Evolutionary conservation across 2,888 invertebrate species (phyloP).

Genomic region (Amiota minor): DNA sequence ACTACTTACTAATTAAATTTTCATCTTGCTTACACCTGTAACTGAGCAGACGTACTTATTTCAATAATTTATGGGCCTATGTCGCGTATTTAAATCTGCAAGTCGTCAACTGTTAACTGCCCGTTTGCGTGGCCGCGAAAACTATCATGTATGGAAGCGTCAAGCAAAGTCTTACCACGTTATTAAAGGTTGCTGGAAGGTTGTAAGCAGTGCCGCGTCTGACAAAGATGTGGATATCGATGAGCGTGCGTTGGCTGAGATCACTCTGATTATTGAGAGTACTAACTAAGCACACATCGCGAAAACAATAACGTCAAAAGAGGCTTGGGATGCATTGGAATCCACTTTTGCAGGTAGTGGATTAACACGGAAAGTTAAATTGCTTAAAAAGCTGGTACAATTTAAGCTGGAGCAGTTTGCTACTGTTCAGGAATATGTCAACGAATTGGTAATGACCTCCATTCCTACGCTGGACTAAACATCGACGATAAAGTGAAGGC

Average conservation of each 20-base stretch:
- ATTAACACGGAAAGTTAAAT: background rate
- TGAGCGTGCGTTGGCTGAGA: conserved; percentile 1
- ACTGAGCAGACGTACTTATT: no score
- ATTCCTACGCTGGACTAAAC: no score
- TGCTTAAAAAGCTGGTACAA: background rate
- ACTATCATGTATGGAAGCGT: background rate
- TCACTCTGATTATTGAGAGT: conserved; percentile 1
- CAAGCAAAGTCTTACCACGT: background rate
- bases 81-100: background rate
- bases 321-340: background rate
- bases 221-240: background rate
- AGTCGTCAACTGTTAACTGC: background rate
- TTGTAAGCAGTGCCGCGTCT: background rate
- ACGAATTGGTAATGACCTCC: no score
- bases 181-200: background rate
- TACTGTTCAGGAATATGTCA: background rate
- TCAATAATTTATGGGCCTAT: no score
- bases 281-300: background rate
- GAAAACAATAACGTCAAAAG: background rate
- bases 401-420: conserved; percentile 6
- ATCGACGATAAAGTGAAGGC: no score
- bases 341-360: background rate
- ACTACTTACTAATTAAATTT: no score
- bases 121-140: background rate
- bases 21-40: no score